Percentiles rank a stretch among this genome's conserved stretches.
Conservation (phyloP, 2,797 vertebrate genomes). For the Crotalus adamanteus region DNA sequence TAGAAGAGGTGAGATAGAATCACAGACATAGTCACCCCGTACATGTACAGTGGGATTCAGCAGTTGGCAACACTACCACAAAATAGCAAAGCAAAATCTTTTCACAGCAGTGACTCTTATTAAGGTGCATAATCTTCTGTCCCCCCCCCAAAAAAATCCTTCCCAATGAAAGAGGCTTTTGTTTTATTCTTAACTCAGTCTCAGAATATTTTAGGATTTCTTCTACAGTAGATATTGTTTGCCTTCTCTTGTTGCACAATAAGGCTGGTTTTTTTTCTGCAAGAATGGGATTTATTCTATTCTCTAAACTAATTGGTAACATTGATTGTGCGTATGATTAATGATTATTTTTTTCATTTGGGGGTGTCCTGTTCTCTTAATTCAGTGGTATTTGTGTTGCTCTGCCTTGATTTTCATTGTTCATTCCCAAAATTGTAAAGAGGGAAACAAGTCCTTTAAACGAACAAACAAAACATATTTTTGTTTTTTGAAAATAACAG, state of each 20-base stretch:
- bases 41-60: background rate
- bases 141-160: background rate
- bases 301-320: background rate
- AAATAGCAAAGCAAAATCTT: background rate
- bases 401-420: background rate
- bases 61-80: background rate
- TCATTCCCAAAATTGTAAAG: background rate
- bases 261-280: background rate
- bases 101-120: background rate
- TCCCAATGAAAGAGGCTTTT: background rate
- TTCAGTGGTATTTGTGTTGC: background rate
- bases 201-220: background rate
- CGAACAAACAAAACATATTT: background rate
- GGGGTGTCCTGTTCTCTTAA: background rate
- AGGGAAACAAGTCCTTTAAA: background rate
- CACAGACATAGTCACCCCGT: background rate
- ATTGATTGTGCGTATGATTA: background rate
- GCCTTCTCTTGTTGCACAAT: background rate
- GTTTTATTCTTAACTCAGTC: background rate
- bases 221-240: background rate
- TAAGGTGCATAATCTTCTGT: background rate
- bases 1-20: background rate
- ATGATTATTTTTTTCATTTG: background rate
- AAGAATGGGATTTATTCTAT: background rate
- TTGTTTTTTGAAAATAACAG: background rate